phyloP scores from a whole-genome alignment of 1,140 invertebrate genomes.

The Pygmarrhopalites habei region DNA sequence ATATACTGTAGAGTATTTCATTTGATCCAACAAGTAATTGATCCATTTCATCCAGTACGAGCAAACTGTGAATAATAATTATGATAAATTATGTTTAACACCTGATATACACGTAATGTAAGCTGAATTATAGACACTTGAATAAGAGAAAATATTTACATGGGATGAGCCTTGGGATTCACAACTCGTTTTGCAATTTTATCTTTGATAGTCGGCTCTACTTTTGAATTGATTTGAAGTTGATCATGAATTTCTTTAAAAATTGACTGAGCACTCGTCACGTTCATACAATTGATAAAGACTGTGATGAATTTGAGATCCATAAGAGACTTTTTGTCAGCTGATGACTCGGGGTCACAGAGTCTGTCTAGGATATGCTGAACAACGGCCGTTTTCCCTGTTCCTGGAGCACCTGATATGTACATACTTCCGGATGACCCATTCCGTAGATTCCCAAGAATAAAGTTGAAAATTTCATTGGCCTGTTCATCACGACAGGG shows the following conservation, averaged over 20 bases:
- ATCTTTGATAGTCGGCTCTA: constrained; percentile 48
- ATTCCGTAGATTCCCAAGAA: constrained; percentile 58
- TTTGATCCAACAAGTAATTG: constrained; percentile 66
- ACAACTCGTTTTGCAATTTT: constrained; percentile 46
- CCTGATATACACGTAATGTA: neutral
- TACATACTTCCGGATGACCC: constrained; percentile 74
- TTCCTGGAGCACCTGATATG: constrained; percentile 90
- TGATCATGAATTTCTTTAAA: constrained; percentile 39
- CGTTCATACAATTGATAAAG: constrained; percentile 44
- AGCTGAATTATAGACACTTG: too few species aligned
- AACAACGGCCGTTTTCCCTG: constrained; percentile 87
- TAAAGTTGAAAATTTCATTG: constrained; percentile 58
- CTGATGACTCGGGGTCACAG: neutral
- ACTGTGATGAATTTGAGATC: constrained; percentile 33
- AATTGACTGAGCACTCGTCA: constrained; percentile 38
- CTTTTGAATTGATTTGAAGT: constrained; percentile 29
- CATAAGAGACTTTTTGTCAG: constrained; percentile 10
- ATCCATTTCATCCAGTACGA: constrained; percentile 96
- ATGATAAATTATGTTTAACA: constrained; percentile 34
- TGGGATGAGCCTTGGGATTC: constrained; percentile 46
- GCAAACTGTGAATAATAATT: constrained; percentile 57
- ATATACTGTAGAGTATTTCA: constrained; percentile 86
- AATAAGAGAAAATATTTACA: too few species aligned
- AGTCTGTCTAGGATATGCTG: constrained; percentile 58
- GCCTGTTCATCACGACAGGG: constrained; percentile 73